These are phyloP conservation scores for Donacobius atricapilla DNA, from an alignment of 2,113 vertebrate species.

Conservation along the genomic window DNA sequence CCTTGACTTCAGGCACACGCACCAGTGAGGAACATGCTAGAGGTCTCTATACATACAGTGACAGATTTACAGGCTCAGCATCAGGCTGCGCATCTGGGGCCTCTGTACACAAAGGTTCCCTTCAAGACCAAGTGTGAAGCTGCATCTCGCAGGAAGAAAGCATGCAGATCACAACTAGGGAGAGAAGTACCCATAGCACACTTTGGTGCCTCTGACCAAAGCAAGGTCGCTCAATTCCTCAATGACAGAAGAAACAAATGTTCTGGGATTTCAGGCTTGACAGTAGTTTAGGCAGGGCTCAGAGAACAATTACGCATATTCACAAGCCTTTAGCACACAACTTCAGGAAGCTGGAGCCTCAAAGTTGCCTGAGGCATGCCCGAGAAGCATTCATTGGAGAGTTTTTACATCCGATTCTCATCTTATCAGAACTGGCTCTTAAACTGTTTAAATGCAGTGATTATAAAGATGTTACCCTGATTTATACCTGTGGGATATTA, in stretches of 20 bases:
- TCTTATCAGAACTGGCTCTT: neutral
- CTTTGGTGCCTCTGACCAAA: neutral
- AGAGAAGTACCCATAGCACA: neutral
- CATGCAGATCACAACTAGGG: neutral
- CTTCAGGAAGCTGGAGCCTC: slow-evolving; percentile 20
- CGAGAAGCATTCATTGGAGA: neutral
- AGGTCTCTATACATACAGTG: slow-evolving; percentile 2
- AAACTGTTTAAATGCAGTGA: neutral
- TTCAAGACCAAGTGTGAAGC: slow-evolving; percentile 5
- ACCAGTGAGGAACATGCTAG: slow-evolving; percentile 22
- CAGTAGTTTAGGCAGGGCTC: neutral
- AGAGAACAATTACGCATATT: slow-evolving; percentile 10
- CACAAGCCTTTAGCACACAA: slow-evolving; percentile 8
- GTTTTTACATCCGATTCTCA: neutral
- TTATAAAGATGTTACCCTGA: neutral
- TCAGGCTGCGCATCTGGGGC: neutral
- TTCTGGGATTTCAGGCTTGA: slow-evolving; percentile 13
- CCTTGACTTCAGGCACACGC: slow-evolving; percentile 14
- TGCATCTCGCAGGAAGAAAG: slow-evolving; percentile 1
- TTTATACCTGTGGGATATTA: neutral
- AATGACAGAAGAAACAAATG: neutral
- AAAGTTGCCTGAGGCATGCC: slow-evolving; percentile 21
- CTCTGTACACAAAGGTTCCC: slow-evolving; percentile 9
- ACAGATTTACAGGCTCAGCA: slow-evolving; percentile 32
- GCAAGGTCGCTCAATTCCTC: neutral